Percentiles rank a stretch among this genome's conserved stretches.
Conservation (phyloP, 2,797 vertebrate species). For the Cossypha dichroa region DNA sequence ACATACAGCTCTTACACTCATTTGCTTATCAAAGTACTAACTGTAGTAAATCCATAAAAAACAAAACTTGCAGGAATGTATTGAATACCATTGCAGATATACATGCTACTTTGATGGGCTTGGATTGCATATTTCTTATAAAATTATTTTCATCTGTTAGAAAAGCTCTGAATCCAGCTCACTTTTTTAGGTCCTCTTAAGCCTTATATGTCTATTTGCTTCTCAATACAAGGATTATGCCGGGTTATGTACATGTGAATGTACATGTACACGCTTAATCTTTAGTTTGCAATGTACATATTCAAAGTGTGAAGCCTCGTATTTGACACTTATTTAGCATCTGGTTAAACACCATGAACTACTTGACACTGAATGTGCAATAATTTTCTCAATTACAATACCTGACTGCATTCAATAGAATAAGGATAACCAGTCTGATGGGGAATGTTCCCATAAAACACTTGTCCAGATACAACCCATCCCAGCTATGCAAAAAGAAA, state of each 20-base stretch:
- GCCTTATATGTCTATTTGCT: neutral
- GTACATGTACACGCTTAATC: neutral
- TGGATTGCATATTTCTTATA: neutral
- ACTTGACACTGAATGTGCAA: neutral
- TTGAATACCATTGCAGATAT: neutral
- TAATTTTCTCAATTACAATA: conserved; percentile 19
- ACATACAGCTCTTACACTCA: neutral
- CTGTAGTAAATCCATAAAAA: neutral
- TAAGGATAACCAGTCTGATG: neutral
- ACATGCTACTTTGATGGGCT: neutral
- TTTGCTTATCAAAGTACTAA: neutral
- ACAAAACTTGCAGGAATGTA: neutral
- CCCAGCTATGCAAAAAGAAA: neutral
- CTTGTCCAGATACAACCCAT: neutral
- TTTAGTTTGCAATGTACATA: neutral
- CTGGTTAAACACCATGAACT: conserved; percentile 7
- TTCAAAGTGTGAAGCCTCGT: neutral
- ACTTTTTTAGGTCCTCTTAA: neutral
- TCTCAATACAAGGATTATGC: neutral
- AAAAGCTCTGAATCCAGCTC: neutral
- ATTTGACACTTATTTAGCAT: neutral
- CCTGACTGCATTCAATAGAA: neutral
- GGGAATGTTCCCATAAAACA: neutral
- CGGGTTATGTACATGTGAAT: neutral
- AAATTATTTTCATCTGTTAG: neutral